Base-by-base conservation (phyloP, 2,888 invertebrate species). In the Drosophila rubida region DNA sequence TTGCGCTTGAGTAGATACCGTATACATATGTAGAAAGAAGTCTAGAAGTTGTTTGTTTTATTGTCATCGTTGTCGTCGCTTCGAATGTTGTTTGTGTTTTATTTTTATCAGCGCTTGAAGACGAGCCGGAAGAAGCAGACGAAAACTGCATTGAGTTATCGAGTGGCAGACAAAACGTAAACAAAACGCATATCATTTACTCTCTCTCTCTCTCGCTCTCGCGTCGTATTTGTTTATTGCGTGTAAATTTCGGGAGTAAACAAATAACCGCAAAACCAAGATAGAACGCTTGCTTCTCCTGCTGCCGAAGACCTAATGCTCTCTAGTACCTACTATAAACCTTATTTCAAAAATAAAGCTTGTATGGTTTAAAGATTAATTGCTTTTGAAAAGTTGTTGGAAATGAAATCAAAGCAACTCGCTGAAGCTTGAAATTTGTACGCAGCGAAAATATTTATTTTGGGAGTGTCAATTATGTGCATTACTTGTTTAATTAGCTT, bases 161-260 rank as follows among this genome's bases (percentile, higher is more conserved):
- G 61, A 71, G 41, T 58, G 69, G 54, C 69, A 70, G 73, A 53
- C 76, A 23, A 58, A 76, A 70, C 53, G 71, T 76, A 73, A 76
- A 73, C 73, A 73, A 65, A 73, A 73, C 71, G 65, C 64, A 73
- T 64, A 73, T 68, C 57, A 11, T 16, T 30, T 27, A 32, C 46
- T 19, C 23, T 32, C 22, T 30, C 25, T 32, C 37, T 4, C 30
- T 9, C 35, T 27, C 13, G 11, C 19, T 19, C 35, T 14, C 11
- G 58, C 58, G 2, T 49, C 22, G 37, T 67, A 68, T 68, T 80
- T 86, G 77, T 80, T 78, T 80, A 81, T 84, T 68, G 81, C 69
- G 60, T 80, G 81, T 84, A 84, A 71, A 81, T 83, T 83, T 83
- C 54, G 57, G 61, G 48, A 69, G 78, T 83, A 83, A 83, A 83